Base-by-base conservation (phyloP, 2,888 invertebrate genomes). In the Lysandra bellargus region DNA sequence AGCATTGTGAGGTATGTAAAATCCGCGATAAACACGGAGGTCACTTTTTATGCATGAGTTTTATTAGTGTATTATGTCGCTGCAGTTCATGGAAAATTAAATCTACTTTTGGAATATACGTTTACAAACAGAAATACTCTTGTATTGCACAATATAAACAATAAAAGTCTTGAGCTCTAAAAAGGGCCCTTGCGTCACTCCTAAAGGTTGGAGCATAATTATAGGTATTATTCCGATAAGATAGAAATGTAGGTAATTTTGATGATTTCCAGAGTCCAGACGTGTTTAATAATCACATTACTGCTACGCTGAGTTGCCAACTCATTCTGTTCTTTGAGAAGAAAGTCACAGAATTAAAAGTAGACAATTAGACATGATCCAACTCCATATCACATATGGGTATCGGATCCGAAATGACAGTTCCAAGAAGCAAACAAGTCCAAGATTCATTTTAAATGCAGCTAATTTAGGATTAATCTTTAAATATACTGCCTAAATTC, bases 1-100 rank as follows among this genome's bases (percentile, higher is more conserved):
- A 37, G 69, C 33, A 69, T 69, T 69, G 69, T 69, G 33, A 69
- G 69, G 69, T 69, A 69, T 69, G 69, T 69, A 69, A 69, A 69
- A 69, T 69, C 37, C 5, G 17, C 33, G 69, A 69, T 69, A 69
- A 69, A 69, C 69, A 5, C 69, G 69, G 69, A 69, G 69, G 69
- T 69, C 69, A 69, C 6, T 33, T 69, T 69, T 69, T 37, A 69
- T 69, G 69, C 33, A 69, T 37, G 57, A 57, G 69, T 69, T 37
- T 69, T 33, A 69, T 69, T 69, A 69, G 33, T 69, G 69, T 69
- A 69, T 33, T 69, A 37, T 69, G 37, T 69, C 33, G 4, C 14
- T 69, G 33, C 69, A 69, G 14, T 14, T 69, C 14, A 69, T 69
- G 69, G 30, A 37, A 33, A 69, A 14, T 37, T 69, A 69, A 33